These are phyloP conservation scores for Acanthurus tractus DNA, from an alignment of 2,797 vertebrate genomes.

Conservation along the genomic window DNA sequence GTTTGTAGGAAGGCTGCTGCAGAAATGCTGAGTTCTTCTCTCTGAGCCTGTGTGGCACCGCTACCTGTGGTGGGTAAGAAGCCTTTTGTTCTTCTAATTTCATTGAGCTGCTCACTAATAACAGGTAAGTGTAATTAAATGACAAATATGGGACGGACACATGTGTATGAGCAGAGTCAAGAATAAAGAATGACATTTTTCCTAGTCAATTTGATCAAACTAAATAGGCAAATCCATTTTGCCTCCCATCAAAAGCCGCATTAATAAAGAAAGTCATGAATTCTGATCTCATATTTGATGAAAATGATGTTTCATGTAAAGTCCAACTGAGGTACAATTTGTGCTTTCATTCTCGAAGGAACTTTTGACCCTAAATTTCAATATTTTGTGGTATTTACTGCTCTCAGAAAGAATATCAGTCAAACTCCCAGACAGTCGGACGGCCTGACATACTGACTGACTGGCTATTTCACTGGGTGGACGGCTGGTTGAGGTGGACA, in stretches of 20 bases:
- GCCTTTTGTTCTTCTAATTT: constrained; percentile 37
- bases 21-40: constrained; percentile 34
- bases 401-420: constrained; percentile 1
- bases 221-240: constrained; percentile 28
- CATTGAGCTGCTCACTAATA: constrained; percentile 21
- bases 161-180: background rate
- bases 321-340: background rate
- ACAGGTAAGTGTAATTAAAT: constrained; percentile 20
- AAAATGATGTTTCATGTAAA: background rate
- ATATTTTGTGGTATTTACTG: background rate
- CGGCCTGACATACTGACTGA: constrained; percentile 48
- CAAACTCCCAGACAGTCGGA: constrained; percentile 25
- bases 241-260: background rate
- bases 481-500: constrained; percentile 44
- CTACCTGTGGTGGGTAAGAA: background rate
- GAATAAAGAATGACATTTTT: constrained; percentile 4
- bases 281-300: background rate
- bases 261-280: constrained; percentile 3
- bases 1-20: constrained; percentile 59
- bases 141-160: constrained; percentile 10
- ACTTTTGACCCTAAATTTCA: constrained; percentile 1
- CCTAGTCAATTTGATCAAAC: constrained; percentile 34
- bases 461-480: constrained; percentile 33
- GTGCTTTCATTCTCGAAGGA: background rate
- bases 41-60: background rate